Evolutionary conservation across 2,113 vertebrate genomes (phyloP).

Genomic region (Lagopus leucura): DNA sequence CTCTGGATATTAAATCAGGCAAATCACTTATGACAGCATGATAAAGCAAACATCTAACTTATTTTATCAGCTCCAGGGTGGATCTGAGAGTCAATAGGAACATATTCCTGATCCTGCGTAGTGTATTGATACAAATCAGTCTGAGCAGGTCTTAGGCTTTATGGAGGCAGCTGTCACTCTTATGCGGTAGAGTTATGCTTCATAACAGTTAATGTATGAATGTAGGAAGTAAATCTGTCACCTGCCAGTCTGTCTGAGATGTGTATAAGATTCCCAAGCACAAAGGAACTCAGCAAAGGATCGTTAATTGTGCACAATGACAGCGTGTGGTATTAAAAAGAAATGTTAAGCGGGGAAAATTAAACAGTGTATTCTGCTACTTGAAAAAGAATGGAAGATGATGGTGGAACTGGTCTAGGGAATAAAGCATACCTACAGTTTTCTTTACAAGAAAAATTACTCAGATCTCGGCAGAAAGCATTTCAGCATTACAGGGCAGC

Average conservation of each 20-base stretch:
- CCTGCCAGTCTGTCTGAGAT: constrained; percentile 50
- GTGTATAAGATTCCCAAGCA: background rate
- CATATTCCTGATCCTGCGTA: background rate
- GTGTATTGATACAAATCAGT: constrained; percentile 32
- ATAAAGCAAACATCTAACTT: background rate
- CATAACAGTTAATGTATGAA: background rate
- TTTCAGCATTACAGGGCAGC: constrained; percentile 33
- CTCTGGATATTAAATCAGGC: background rate
- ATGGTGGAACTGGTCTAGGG: background rate
- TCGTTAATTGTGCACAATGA: background rate
- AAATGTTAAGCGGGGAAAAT: constrained; percentile 22
- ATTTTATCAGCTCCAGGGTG: background rate
- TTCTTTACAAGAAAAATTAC: constrained; percentile 63
- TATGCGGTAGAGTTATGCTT: constrained; percentile 35
- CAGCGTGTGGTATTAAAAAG: constrained; percentile 20
- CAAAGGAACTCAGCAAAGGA: background rate
- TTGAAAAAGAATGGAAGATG: background rate
- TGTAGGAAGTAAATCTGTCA: constrained; percentile 63
- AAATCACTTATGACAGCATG: background rate
- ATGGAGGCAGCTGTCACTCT: constrained; percentile 52
- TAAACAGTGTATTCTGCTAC: background rate
- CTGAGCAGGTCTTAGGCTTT: constrained; percentile 5
- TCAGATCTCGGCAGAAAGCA: constrained; percentile 20
- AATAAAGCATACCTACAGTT: background rate
- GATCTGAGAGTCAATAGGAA: constrained; percentile 24